phyloP scores from a whole-genome alignment of 2,797 vertebrate genomes.

The Euthynnus affinis region DNA sequence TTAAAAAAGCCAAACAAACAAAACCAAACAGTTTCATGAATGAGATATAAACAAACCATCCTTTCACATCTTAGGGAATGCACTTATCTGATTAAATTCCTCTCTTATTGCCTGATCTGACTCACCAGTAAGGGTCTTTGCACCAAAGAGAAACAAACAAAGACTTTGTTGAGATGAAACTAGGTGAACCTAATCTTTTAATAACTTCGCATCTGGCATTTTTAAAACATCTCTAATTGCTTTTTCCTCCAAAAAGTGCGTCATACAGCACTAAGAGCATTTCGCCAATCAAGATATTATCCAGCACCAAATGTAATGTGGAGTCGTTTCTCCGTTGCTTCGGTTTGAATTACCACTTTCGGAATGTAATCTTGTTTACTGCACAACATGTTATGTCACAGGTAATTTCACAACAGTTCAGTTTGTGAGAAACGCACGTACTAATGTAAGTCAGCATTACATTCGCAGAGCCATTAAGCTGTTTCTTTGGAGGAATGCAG shows the following conservation, averaged over 20 bases:
- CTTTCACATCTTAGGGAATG: constrained; percentile 47
- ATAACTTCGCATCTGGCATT: constrained; percentile 82
- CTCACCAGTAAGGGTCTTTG: constrained; percentile 74
- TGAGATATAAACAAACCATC: constrained; percentile 39
- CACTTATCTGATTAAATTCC: constrained; percentile 62
- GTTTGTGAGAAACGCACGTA: constrained; percentile 44
- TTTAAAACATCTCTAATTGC: constrained; percentile 71
- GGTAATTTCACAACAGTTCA: constrained; percentile 60
- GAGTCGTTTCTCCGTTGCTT: constrained; percentile 46
- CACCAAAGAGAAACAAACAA: constrained; percentile 79
- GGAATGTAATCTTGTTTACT: constrained; percentile 54
- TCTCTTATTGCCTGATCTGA: constrained; percentile 19
- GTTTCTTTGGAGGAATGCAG: constrained; percentile 22
- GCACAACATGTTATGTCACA: constrained; percentile 50
- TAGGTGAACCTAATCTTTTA: constrained; percentile 86
- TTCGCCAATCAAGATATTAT: constrained; percentile 59
- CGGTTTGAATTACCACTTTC: constrained; percentile 40
- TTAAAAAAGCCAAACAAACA: too few relatives aligned
- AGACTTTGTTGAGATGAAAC: constrained; percentile 77
- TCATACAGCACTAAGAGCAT: constrained; percentile 63
- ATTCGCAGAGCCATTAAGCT: constrained; percentile 12
- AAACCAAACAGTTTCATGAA: constrained; percentile 12
- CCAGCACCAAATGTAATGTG: constrained; percentile 56
- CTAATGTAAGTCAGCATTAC: not conserved
- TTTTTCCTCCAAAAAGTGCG: constrained; percentile 48